Conservation (phyloP, 2,888 invertebrate species). For the Netelia fuscicornis region DNA sequence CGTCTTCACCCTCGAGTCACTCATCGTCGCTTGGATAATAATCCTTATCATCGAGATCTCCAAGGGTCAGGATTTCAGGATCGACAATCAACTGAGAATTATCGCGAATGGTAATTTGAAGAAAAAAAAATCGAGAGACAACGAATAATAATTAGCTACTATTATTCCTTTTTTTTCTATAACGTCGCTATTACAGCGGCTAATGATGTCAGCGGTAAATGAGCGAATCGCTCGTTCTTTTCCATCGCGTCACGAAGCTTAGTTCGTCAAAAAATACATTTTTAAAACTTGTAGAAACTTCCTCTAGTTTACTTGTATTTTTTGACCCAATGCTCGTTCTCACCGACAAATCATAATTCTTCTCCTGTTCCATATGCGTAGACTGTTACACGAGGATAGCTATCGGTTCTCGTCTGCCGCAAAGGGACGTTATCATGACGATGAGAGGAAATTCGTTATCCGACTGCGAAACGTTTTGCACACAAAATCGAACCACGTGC, state of each 20-base stretch:
- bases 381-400: conserved; percentile 87
- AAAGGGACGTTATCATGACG: conserved; percentile 83
- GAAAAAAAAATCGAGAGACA: background rate
- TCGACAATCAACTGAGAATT: conserved; percentile 85
- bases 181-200: no score
- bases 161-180: no score
- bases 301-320: no score
- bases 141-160: no score
- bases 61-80: conserved; percentile 76
- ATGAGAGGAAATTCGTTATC: conserved; percentile 82
- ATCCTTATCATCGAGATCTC: conserved; percentile 19
- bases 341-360: background rate
- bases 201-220: conserved; percentile 1
- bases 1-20: background rate
- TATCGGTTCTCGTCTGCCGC: conserved; percentile 85
- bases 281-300: background rate
- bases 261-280: background rate
- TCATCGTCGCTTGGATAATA: conserved; percentile 23
- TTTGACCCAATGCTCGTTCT: no score
- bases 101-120: conserved; percentile 84
- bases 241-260: background rate
- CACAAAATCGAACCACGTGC: conserved; percentile 84
- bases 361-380: conserved; percentile 74
- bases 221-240: background rate
- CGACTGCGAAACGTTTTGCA: conserved; percentile 86